Base-by-base conservation (phyloP, 2,888 invertebrate species). In the Hydroisotoma schaefferi region DNA sequence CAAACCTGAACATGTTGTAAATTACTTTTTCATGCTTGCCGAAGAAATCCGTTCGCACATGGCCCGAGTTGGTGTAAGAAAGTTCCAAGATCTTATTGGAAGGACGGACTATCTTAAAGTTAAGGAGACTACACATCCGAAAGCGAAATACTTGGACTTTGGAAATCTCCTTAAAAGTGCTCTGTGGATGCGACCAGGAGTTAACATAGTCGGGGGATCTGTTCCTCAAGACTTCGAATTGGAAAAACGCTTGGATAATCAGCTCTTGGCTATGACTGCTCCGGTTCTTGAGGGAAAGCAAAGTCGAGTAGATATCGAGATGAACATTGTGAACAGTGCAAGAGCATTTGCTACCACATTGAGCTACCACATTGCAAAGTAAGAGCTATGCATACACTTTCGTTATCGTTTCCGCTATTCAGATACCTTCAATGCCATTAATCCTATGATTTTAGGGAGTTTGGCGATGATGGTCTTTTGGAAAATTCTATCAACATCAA, bases 21-120 rank as follows among this genome's bases (percentile, higher is more conserved):
- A 99, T 80, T 99, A 91, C 76, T 83, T 99, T 75, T 98, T 99
- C 78, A 89, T 97, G 86, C 78, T 99, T 59, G 99, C 98, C 28
- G 99, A 99, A 78, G 99, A 99, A 84, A 90, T 91, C 76, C 88
- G 99, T 48, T 80, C 83, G 59, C 86, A 89, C 75, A 94, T 99
- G 92, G 91, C 97, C 1, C 85, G 85, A 55, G 80, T 99, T 65
- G 98, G 99, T 3, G 86, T 97, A 43, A 81, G 87, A 15, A 85
- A 83, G 67, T 89, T 93, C 82, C 90, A 92, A 76, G 94, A 97
- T 72, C 80, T 97, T 56, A 86, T 99, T 72, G 95, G 95, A 0
- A 86, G 93, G 55, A 94, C 94, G 0, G 94, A 95, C 78, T 78
- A 94, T 25, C 80, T 97, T 27, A 86, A 86, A 76, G 86, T 88